Conservation (phyloP, 2,888 invertebrate species). For the Drosophila leonis region DNA sequence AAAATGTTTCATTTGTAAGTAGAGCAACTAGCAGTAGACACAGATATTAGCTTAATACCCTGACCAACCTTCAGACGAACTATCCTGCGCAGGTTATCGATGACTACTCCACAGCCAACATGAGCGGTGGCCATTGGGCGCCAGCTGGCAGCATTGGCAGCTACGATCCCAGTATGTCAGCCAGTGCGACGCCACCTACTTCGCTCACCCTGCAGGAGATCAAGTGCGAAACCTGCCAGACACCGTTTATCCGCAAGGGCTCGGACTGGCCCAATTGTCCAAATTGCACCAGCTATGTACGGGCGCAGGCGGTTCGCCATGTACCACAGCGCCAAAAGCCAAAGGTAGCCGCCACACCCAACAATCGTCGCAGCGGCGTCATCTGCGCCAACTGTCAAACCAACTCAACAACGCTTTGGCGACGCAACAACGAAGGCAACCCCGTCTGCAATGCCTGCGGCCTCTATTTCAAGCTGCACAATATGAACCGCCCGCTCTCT, state of each 20-base stretch:
- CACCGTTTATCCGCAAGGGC: slow-evolving; percentile 75
- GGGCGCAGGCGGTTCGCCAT: slow-evolving; percentile 59
- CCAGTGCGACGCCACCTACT: slow-evolving; percentile 48
- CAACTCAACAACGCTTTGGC: slow-evolving; percentile 92
- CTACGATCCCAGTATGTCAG: slow-evolving; percentile 69
- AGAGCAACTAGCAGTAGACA: slow-evolving; percentile 5
- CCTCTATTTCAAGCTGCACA: slow-evolving; percentile 84
- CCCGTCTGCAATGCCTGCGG: slow-evolving; percentile 95
- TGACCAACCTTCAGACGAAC: slow-evolving; percentile 64
- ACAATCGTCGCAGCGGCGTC: slow-evolving; percentile 84
- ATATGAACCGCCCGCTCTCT: slow-evolving; percentile 94
- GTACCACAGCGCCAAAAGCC: slow-evolving; percentile 82
- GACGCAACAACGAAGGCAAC: slow-evolving; percentile 94
- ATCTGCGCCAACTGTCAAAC: slow-evolving; percentile 89
- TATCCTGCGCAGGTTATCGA: slow-evolving; percentile 84
- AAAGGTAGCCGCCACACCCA: slow-evolving; percentile 77
- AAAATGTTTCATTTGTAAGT: slow-evolving; percentile 81
- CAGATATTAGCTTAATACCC: slow-evolving; percentile 9
- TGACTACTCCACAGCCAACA: slow-evolving; percentile 78
- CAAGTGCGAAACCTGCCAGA: slow-evolving; percentile 81
- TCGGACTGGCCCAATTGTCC: slow-evolving; percentile 73
- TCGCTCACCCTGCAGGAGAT: slow-evolving; percentile 57
- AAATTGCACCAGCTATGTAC: slow-evolving; percentile 52
- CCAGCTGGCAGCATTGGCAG: slow-evolving; percentile 50
- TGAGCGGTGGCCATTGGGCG: slow-evolving; percentile 74